Evolutionary conservation across 2,888 invertebrate species (phyloP).

Genomic region (Protula sp.): DNA sequence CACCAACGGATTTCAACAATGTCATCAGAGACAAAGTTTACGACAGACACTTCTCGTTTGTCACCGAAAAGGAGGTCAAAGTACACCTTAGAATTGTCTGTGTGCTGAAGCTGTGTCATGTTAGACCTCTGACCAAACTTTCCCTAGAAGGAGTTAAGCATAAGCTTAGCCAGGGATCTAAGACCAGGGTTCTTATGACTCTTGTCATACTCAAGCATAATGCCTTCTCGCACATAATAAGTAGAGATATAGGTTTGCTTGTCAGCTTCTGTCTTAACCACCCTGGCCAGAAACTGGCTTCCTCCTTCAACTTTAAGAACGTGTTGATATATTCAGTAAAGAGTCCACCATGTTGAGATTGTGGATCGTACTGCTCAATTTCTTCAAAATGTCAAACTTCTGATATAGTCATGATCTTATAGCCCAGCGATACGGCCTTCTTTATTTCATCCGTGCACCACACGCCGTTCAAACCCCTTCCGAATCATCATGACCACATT

Average conservation of each 20-base stretch:
- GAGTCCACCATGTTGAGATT: slow-evolving; percentile 20
- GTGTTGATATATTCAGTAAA: slow-evolving; percentile 36
- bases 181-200: slow-evolving; percentile 29
- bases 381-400: not conserved
- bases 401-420: not conserved
- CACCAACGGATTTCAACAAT: not conserved
- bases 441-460: not conserved
- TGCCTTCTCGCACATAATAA: no score
- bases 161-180: slow-evolving; percentile 23
- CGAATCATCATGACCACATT: not conserved
- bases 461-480: not conserved
- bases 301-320: slow-evolving; percentile 25
- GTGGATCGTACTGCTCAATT: no score
- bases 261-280: slow-evolving; percentile 14
- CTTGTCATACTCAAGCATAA: no score
- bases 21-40: not conserved
- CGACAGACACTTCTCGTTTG: not conserved
- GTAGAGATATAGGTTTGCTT: slow-evolving; percentile 23
- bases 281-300: slow-evolving; percentile 25
- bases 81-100: not conserved
- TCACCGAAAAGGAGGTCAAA: not conserved
- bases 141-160: slow-evolving; percentile 27
- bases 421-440: not conserved
- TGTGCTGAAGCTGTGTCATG: not conserved
- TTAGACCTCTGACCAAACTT: slow-evolving; percentile 21